phyloP scores from a whole-genome alignment of 2,888 invertebrate genomes.

The Gandaritis pyraliata region DNA sequence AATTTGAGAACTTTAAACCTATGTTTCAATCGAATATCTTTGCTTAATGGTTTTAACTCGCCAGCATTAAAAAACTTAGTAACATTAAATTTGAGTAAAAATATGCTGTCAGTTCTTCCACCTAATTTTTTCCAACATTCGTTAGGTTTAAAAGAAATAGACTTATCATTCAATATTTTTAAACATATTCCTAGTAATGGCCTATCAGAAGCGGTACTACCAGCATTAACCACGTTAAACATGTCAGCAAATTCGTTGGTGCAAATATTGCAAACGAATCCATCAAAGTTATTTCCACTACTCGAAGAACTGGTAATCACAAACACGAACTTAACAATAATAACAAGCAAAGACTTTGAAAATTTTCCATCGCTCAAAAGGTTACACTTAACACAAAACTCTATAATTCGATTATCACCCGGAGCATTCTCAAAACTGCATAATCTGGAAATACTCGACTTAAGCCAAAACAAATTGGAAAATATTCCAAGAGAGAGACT shows the following conservation, averaged over 20 bases:
- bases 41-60: slow-evolving; percentile 90
- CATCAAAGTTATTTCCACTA: slow-evolving; percentile 89
- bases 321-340: slow-evolving; percentile 91
- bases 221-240: slow-evolving; percentile 90
- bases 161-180: slow-evolving; percentile 91
- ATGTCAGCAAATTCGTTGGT: slow-evolving; percentile 92
- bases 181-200: slow-evolving; percentile 91
- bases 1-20: slow-evolving; percentile 90
- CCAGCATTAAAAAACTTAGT: slow-evolving; percentile 90
- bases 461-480: slow-evolving; percentile 93
- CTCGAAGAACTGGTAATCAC: slow-evolving; percentile 92
- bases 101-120: slow-evolving; percentile 89
- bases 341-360: slow-evolving; percentile 94
- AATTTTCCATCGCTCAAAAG: slow-evolving; percentile 91
- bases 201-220: slow-evolving; percentile 89
- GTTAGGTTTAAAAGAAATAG: slow-evolving; percentile 88
- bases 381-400: slow-evolving; percentile 89
- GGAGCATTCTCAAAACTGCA: slow-evolving; percentile 92
- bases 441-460: slow-evolving; percentile 90
- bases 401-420: slow-evolving; percentile 91
- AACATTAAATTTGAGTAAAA: slow-evolving; percentile 90
- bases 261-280: slow-evolving; percentile 89
- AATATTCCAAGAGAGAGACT: slow-evolving; percentile 93
- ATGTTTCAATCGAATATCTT: slow-evolving; percentile 89
- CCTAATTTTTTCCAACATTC: slow-evolving; percentile 92